These are phyloP conservation scores for Egretta garzetta DNA, from an alignment of 2,113 vertebrate genomes.

Conservation along the genomic window DNA sequence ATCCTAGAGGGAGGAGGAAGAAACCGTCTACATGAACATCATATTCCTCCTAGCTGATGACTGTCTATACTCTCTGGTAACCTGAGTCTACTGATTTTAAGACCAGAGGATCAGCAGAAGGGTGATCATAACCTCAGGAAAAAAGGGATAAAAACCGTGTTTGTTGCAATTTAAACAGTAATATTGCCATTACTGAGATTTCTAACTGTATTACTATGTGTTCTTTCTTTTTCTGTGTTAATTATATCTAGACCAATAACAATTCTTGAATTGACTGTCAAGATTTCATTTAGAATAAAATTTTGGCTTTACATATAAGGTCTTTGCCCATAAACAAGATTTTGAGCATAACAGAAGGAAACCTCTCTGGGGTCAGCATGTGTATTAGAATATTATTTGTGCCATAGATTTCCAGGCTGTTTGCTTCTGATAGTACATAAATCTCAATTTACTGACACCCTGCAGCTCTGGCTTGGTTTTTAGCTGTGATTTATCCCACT, in stretches of 20 bases:
- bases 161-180: background rate
- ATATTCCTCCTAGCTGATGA: background rate
- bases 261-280: background rate
- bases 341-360: background rate
- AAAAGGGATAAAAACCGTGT: background rate
- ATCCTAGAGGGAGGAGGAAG: background rate
- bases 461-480: constrained; percentile 26
- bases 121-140: background rate
- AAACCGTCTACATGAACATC: background rate
- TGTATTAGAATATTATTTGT: constrained; percentile 25
- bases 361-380: background rate
- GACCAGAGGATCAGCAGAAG: background rate
- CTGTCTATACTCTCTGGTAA: background rate
- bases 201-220: background rate
- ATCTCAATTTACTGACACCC: constrained; percentile 33
- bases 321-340: background rate
- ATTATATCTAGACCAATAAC: background rate
- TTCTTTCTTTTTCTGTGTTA: background rate
- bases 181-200: background rate
- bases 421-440: constrained; percentile 37
- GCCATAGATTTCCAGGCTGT: constrained; percentile 20
- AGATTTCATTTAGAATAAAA: background rate
- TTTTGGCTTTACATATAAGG: background rate
- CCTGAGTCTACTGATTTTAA: background rate
- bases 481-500: constrained; percentile 58